phyloP scores from a whole-genome alignment of 2,888 invertebrate species.

The Keiferia lycopersicella region DNA sequence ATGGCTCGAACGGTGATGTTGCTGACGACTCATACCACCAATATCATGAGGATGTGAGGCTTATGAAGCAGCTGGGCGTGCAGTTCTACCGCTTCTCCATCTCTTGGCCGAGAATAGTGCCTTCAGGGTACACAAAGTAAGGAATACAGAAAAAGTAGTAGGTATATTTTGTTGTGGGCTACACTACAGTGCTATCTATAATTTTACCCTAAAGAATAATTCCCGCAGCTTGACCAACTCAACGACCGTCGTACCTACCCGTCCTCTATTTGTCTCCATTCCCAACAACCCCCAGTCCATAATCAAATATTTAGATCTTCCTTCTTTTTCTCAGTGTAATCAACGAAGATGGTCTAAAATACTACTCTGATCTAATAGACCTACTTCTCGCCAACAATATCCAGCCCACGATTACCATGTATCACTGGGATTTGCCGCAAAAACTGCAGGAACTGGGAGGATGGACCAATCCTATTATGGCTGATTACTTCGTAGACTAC shows the following conservation, averaged over 20 bases:
- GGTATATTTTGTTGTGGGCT: no score
- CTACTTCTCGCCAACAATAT: constrained; percentile 79
- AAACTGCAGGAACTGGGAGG: constrained; percentile 82
- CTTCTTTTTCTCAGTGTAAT: constrained; percentile 31
- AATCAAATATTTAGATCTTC: no score
- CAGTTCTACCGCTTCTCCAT: constrained; percentile 82
- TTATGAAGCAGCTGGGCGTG: constrained; percentile 80
- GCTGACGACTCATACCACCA: constrained; percentile 85
- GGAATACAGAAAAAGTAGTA: neutral
- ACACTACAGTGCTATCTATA: no score
- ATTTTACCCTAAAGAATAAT: no score
- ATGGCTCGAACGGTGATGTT: constrained; percentile 82
- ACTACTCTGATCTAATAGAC: constrained; percentile 83
- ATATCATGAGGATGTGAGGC: constrained; percentile 81
- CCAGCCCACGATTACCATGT: constrained; percentile 82
- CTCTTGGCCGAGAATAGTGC: constrained; percentile 86
- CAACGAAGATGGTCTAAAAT: constrained; percentile 70
- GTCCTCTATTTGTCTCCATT: no score
- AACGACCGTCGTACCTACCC: no score
- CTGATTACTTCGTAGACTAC: constrained; percentile 82
- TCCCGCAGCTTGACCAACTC: no score
- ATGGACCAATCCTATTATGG: constrained; percentile 83
- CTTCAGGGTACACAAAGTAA: constrained; percentile 70
- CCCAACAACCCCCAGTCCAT: no score
- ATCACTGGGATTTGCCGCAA: constrained; percentile 86